Conservation (phyloP, 2,113 vertebrate genomes). For the Carollia perspicillata region DNA sequence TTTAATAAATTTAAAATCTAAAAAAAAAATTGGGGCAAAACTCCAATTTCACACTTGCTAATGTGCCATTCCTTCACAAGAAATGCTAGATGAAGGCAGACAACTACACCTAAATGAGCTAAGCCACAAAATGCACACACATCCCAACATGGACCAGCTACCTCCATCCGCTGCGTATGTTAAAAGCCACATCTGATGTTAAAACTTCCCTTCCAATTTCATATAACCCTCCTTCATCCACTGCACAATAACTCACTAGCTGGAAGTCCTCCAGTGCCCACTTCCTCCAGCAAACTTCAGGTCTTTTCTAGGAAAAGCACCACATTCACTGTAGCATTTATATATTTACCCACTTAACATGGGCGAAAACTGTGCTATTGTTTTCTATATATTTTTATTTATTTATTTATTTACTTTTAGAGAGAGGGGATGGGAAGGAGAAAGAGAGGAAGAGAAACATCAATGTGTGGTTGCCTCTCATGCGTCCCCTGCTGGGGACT, state of each 20-base stretch:
- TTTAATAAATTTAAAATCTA: conserved; percentile 58
- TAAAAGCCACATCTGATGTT: not conserved
- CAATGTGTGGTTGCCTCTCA: no score
- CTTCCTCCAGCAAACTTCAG: not conserved
- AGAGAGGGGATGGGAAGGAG: no score
- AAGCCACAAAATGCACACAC: not conserved
- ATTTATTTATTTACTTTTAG: no score
- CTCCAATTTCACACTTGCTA: not conserved
- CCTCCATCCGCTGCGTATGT: not conserved
- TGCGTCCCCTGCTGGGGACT: no score
- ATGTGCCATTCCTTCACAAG: not conserved
- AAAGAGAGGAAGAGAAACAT: no score
- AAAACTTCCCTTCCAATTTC: not conserved
- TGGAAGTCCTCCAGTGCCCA: not conserved
- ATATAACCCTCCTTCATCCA: not conserved
- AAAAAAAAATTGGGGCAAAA: not conserved
- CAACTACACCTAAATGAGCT: not conserved
- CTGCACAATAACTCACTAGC: not conserved
- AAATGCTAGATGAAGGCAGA: not conserved
- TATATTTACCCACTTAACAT: not conserved
- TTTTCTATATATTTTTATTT: no score
- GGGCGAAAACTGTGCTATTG: not conserved
- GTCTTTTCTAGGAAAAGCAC: not conserved
- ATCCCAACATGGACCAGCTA: not conserved
- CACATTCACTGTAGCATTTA: not conserved